phyloP scores from a whole-genome alignment of 2,113 vertebrate genomes.

The Grallaria varia region DNA sequence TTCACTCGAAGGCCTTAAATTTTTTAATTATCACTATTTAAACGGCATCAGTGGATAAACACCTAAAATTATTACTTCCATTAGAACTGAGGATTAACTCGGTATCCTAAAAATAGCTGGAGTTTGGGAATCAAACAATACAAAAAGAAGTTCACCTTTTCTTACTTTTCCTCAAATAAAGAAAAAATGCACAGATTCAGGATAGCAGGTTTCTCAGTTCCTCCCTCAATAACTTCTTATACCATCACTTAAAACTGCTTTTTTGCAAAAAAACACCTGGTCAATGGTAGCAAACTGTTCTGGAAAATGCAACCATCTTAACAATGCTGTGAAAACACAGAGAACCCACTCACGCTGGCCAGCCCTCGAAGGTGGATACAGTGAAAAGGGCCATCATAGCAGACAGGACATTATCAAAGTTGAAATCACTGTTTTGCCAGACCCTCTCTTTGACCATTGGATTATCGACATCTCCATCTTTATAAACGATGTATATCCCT shows the following conservation, averaged over 20 bases:
- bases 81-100: neutral
- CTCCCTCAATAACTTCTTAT: neutral
- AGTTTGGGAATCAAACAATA: neutral
- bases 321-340: neutral
- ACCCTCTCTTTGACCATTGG: conserved; percentile 88
- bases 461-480: conserved; percentile 94
- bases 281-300: neutral
- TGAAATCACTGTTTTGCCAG: conserved; percentile 98
- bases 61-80: neutral
- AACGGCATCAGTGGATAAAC: neutral
- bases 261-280: neutral
- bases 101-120: neutral
- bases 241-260: neutral
- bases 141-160: neutral
- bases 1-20: neutral
- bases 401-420: conserved; percentile 97
- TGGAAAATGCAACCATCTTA: neutral
- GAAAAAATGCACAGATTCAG: neutral
- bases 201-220: neutral
- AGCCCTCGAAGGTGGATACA: conserved; percentile 97
- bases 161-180: neutral
- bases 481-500: conserved; percentile 94
- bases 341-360: conserved; percentile 89
- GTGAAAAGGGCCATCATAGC: conserved; percentile 99
- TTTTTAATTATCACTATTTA: neutral